Evolutionary conservation across 2,113 vertebrate species (phyloP), one percentile per base, ranked within the genome.

Genomic region (Helogale parvula): DNA sequence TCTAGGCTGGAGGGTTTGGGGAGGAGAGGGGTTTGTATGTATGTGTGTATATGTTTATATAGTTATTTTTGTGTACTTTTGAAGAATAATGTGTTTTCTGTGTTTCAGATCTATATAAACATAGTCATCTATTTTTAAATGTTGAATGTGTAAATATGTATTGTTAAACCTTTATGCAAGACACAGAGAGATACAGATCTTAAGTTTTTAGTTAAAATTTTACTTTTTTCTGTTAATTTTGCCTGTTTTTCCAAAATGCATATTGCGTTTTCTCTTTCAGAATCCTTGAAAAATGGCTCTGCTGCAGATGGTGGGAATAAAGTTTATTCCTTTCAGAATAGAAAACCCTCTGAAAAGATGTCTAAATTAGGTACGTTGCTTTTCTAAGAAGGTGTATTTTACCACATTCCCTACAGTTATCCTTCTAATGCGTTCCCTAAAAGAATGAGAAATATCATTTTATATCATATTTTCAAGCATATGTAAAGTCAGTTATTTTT

Each of bases 261-360:
- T 80, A 8, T 82, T 90, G 0, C 7, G 82, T 94, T 97, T 98
- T 97, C 85, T 94, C 54, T 97, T 93, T 93, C 94, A 99, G 99
- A 98, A 83, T 81, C 98, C 8, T 63, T 98, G 95, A 98, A 89
- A 98, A 99, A 99, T 97, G 98, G 98, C 38, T 97, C 98, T 92
- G 74, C 71, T 84, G 50, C 99, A 79, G 96, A 93, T 96, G 98
- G 98, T 57, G 99, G 99, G 47, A 98, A 98, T 15, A 99, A 99
- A 81, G 99, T 99, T 97, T 99, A 99, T 97, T 98, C 99, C 0
- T 99, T 99, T 98, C 99, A 99, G 97, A 99, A 98, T 94, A 98
- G 98, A 93, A 99, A 99, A 97, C 98, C 98, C 6, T 97, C 99
- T 86, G 99, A 99, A 98, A 99, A 99, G 97, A 99, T 99, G 99